A percentile compares a stretch with the other conserved stretches of the same genome.
Conservation (phyloP, 1,140 invertebrate genomes). For the Eupristina koningsbergeri region DNA sequence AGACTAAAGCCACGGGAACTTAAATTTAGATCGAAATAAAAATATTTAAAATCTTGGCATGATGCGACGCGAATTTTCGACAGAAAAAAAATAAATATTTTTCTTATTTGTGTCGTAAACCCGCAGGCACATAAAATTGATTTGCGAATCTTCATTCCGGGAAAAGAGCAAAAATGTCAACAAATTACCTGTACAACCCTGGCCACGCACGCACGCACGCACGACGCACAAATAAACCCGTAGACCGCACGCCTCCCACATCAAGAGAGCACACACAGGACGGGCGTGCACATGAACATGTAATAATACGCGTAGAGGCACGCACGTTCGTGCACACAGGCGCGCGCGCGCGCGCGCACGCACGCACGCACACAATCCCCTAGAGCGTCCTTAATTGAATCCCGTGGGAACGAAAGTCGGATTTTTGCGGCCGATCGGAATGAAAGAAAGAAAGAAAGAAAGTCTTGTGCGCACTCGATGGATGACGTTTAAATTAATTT, state of each 20-base stretch:
- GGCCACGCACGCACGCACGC: neutral
- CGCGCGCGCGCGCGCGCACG: neutral
- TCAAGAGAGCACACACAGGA: too few relatives aligned
- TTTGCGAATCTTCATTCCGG: neutral
- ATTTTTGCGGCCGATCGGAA: neutral
- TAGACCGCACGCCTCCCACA: too few relatives aligned
- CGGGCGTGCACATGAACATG: too few relatives aligned
- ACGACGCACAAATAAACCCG: neutral
- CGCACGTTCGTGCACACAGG: neutral
- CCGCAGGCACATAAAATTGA: conserved; percentile 2
- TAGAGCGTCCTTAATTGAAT: conserved; percentile 19
- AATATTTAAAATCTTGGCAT: neutral
- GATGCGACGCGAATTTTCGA: neutral
- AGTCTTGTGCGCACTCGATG: neutral
- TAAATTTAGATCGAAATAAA: neutral
- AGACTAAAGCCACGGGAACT: neutral
- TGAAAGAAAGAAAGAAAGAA: conserved; percentile 3
- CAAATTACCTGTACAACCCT: neutral
- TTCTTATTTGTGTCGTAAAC: neutral
- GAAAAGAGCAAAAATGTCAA: neutral
- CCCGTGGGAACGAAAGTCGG: conserved; percentile 14
- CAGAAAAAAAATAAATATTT: neutral
- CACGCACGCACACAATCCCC: neutral
- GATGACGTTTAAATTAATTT: conserved; percentile 25
- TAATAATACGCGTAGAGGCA: too few relatives aligned